These are phyloP conservation scores for Channa argus DNA, from an alignment of 2,113 vertebrate species.

Conservation along the genomic window DNA sequence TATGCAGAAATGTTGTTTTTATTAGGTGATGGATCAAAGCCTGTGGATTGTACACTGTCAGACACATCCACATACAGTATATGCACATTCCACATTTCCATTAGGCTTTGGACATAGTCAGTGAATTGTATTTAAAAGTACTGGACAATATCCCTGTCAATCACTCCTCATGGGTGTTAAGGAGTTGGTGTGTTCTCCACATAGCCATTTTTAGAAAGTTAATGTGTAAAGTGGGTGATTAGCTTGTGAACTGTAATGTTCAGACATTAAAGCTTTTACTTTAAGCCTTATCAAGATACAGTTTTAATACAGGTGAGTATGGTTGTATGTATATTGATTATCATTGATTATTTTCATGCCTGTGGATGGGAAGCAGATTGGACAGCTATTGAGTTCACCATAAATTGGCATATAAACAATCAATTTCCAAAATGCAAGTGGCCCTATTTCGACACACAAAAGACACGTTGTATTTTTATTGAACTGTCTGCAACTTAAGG, in stretches of 20 bases:
- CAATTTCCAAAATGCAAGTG: conserved; percentile 25
- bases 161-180: not conserved
- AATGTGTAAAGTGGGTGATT: no score
- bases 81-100: not conserved
- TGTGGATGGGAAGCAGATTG: conserved; percentile 35
- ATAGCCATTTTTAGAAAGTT: not conserved
- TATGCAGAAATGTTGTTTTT: conserved; percentile 33
- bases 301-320: not conserved
- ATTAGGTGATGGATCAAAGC: conserved; percentile 19
- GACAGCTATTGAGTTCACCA: not conserved
- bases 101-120: not conserved
- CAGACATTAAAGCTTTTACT: no score
- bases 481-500: conserved; percentile 53
- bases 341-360: not conserved
- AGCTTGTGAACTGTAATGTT: no score
- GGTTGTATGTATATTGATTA: not conserved
- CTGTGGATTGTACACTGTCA: not conserved
- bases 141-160: not conserved
- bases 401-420: conserved; percentile 62
- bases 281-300: not conserved
- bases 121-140: not conserved
- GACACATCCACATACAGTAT: not conserved
- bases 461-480: conserved; percentile 54
- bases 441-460: conserved; percentile 51
- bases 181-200: not conserved